Percentiles rank a stretch among this genome's conserved stretches.
Evolutionary conservation across 2,113 vertebrate genomes (phyloP).

Genomic region (Gallinago jamesoni): DNA sequence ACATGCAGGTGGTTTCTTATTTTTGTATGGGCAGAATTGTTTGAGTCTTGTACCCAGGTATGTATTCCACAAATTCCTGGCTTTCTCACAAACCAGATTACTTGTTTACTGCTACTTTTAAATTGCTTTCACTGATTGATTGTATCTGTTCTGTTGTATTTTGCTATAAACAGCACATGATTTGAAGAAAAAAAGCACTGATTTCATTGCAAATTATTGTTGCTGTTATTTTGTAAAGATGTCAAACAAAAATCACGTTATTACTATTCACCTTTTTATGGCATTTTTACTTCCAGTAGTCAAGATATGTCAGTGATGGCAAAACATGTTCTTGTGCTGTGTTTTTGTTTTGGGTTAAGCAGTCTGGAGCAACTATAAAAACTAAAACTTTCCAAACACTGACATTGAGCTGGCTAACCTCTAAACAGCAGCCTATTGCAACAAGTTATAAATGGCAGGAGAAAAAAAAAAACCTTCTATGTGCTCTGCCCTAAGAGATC

Average conservation of each 20-base stretch:
- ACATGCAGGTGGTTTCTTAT: constrained; percentile 15
- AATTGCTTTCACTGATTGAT: not conserved
- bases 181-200: not conserved
- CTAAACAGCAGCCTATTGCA: not conserved
- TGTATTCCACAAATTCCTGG: not conserved
- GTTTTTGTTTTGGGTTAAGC: not conserved
- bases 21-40: not conserved
- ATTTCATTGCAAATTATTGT: not conserved
- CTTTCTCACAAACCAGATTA: not conserved
- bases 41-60: not conserved
- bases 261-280: not conserved
- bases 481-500: not conserved
- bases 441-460: not conserved
- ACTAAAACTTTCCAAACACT: not conserved
- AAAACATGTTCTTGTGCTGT: not conserved
- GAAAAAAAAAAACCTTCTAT: not conserved
- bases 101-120: not conserved
- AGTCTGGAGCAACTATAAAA: not conserved
- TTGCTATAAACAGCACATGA: not conserved
- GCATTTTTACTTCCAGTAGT: not conserved
- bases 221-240: not conserved
- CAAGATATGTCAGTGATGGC: not conserved
- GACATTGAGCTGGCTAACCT: not conserved
- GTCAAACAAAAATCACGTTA: not conserved
- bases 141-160: not conserved